Conservation (phyloP, 2,888 invertebrate species). For the Apotomis capreana region DNA sequence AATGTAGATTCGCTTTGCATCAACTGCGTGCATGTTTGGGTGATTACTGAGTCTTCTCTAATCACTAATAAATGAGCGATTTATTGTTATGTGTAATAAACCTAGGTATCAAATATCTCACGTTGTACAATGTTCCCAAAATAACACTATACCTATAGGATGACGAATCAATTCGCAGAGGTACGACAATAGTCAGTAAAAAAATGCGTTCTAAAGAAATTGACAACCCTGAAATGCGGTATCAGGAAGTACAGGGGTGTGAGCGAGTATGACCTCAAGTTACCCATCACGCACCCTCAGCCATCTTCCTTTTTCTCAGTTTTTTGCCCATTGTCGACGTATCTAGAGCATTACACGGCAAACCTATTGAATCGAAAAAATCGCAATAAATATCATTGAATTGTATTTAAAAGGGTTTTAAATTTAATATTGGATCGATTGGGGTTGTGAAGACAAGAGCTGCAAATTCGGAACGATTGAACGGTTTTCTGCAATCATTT, state of each 20-base stretch:
- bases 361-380: slow-evolving; percentile 66
- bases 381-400: slow-evolving; percentile 81
- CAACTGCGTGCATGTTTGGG: too few relatives aligned
- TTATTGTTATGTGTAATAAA: too few relatives aligned
- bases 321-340: slow-evolving; percentile 60
- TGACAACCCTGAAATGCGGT: slow-evolving; percentile 66
- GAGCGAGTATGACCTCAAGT: slow-evolving; percentile 81
- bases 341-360: slow-evolving; percentile 75
- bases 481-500: slow-evolving; percentile 55
- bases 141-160: too few relatives aligned
- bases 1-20: too few relatives aligned
- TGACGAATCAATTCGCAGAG: too few relatives aligned
- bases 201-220: background rate
- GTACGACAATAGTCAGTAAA: too few relatives aligned
- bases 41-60: too few relatives aligned
- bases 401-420: slow-evolving; percentile 81
- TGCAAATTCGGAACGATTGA: slow-evolving; percentile 60
- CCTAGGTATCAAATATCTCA: too few relatives aligned
- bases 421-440: slow-evolving; percentile 77
- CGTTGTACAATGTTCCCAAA: too few relatives aligned
- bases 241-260: slow-evolving; percentile 81
- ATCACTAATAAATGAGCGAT: too few relatives aligned
- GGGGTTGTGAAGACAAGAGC: slow-evolving; percentile 67
- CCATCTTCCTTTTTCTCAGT: slow-evolving; percentile 51
- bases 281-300: slow-evolving; percentile 75